phyloP scores from a whole-genome alignment of 2,888 invertebrate species.

The Hemithea aestivaria region DNA sequence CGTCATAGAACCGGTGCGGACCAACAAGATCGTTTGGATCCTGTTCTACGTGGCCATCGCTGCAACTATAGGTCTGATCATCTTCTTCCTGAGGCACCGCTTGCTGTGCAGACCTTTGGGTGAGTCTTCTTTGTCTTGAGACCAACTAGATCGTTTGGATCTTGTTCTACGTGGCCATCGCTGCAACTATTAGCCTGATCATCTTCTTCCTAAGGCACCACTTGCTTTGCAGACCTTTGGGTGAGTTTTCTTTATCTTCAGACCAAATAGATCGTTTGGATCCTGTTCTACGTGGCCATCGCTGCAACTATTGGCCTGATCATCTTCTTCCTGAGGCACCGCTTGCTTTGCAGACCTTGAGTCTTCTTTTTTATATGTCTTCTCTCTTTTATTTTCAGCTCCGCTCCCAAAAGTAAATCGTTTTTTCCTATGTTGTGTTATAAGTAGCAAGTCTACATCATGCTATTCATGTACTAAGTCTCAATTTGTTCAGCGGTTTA shows the following conservation, averaged over 20 bases:
- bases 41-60: conserved; percentile 87
- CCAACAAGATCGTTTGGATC: conserved; percentile 83
- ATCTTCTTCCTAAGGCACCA: conserved; percentile 94
- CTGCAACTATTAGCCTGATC: conserved; percentile 89
- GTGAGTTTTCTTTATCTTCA: no score
- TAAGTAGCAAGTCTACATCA: no score
- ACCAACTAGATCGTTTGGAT: conserved; percentile 83
- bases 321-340: conserved; percentile 93
- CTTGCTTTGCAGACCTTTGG: conserved; percentile 92
- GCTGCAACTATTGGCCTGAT: conserved; percentile 90
- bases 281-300: conserved; percentile 86
- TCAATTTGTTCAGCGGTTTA: no score
- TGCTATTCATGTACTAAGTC: no score
- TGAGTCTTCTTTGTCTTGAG: no score
- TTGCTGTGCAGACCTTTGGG: conserved; percentile 93
- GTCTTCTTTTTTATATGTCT: no score
- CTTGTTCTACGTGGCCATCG: conserved; percentile 86
- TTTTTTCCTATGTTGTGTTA: no score
- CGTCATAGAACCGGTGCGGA: conserved; percentile 74
- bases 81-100: conserved; percentile 94
- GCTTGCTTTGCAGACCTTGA: conserved; percentile 92
- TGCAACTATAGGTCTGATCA: conserved; percentile 89
- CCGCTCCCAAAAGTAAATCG: no score
- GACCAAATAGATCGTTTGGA: conserved; percentile 83
- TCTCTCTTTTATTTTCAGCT: no score